Percentiles rank a stretch among this genome's conserved stretches.
Conservation (phyloP, 2,888 invertebrate genomes). For the Stegana nigrithorax region DNA sequence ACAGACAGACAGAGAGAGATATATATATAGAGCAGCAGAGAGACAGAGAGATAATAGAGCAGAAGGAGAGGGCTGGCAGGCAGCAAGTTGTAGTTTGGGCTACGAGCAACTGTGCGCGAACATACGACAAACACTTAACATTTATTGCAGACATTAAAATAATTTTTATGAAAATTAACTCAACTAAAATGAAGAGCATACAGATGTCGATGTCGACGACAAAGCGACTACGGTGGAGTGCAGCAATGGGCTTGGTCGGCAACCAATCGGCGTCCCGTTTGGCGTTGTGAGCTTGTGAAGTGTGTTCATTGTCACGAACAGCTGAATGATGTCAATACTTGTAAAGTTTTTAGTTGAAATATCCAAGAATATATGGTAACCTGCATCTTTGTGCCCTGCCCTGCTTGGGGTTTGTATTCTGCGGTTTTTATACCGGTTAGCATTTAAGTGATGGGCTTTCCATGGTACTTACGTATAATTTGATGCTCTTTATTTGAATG, state of each 20-base stretch:
- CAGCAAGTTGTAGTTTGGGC: background rate
- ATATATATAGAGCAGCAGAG: too few relatives aligned
- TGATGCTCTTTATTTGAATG: too few relatives aligned
- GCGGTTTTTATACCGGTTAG: too few relatives aligned
- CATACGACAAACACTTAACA: conserved; percentile 29
- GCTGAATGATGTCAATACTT: background rate
- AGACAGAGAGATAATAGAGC: background rate
- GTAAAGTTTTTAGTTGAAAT: background rate
- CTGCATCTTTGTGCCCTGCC: too few relatives aligned
- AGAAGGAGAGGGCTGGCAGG: background rate
- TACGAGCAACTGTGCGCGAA: background rate
- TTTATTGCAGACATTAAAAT: conserved; percentile 45
- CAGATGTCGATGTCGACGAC: background rate
- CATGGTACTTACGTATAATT: too few relatives aligned
- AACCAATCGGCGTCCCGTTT: too few relatives aligned
- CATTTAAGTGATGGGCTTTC: too few relatives aligned
- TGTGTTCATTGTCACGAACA: conserved; percentile 43
- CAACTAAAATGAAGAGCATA: conserved; percentile 27
- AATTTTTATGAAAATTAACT: conserved; percentile 49
- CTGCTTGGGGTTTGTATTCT: too few relatives aligned
- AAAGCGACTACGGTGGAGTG: background rate
- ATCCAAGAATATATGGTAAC: too few relatives aligned
- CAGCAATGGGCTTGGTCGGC: too few relatives aligned
- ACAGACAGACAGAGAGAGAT: background rate
- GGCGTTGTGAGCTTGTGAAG: conserved; percentile 10